Evolutionary conservation across 2,888 invertebrate species (phyloP).

Genomic region (Hyles lineata): DNA sequence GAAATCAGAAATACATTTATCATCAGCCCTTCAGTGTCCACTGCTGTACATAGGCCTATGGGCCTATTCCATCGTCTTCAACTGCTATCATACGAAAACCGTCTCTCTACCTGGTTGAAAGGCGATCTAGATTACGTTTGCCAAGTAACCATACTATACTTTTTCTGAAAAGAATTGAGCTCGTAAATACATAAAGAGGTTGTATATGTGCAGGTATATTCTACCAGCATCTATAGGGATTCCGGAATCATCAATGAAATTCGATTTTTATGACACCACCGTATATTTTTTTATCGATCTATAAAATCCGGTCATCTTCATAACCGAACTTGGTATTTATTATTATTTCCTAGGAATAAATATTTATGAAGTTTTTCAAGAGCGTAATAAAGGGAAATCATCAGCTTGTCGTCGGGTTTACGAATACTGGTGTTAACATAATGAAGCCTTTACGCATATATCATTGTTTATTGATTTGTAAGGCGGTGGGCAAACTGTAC

Average conservation of each 20-base stretch:
- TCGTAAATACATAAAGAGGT: too few relatives aligned
- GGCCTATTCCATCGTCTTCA: too few relatives aligned
- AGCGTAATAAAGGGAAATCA: conserved; percentile 12
- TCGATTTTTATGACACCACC: neutral
- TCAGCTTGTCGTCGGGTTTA: conserved; percentile 12
- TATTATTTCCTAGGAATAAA: conserved; percentile 4
- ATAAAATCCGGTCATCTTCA: neutral
- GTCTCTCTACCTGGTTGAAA: too few relatives aligned
- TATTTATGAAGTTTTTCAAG: conserved; percentile 19
- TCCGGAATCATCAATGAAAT: neutral
- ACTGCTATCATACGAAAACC: too few relatives aligned
- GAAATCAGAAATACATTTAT: too few relatives aligned
- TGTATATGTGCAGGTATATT: too few relatives aligned
- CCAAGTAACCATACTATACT: too few relatives aligned
- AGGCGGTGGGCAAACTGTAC: conserved; percentile 13
- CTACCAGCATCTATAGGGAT: too few relatives aligned
- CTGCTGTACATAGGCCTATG: too few relatives aligned
- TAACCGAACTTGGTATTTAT: neutral
- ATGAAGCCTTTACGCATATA: conserved; percentile 36
- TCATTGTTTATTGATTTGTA: conserved; percentile 41
- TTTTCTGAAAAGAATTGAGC: too few relatives aligned
- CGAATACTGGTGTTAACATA: conserved; percentile 25
- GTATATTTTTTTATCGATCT: neutral
- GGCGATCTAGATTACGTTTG: too few relatives aligned
- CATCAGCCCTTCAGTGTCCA: too few relatives aligned